Conservation (phyloP, 2,113 vertebrate species). For the Gadus macrocephalus region DNA sequence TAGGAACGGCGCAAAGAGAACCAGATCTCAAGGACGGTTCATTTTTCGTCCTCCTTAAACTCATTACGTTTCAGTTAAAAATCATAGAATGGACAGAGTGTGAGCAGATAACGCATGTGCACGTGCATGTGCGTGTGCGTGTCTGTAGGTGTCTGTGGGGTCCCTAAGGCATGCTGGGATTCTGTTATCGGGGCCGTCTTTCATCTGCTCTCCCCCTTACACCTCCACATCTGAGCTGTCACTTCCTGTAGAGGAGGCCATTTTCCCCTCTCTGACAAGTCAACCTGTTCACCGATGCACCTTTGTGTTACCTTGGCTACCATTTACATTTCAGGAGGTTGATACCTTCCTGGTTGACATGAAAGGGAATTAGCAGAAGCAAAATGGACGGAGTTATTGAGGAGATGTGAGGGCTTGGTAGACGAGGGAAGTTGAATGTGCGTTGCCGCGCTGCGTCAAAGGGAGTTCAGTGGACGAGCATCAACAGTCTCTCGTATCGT, state of each 20-base stretch:
- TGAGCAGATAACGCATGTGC: background rate
- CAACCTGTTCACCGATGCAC: constrained; percentile 18
- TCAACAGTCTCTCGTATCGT: constrained; percentile 18
- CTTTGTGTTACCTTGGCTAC: constrained; percentile 9
- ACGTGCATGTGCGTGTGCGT: constrained; percentile 1
- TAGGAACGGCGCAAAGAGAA: no score
- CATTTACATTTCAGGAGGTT: constrained; percentile 51
- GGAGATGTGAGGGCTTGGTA: no score
- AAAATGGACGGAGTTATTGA: background rate
- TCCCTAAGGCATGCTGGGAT: no score
- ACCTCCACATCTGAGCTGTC: constrained; percentile 34
- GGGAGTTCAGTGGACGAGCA: background rate
- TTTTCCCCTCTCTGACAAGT: constrained; percentile 27
- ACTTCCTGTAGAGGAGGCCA: constrained; percentile 28
- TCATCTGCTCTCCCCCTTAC: constrained; percentile 25
- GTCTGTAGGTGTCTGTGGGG: background rate
- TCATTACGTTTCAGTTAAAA: no score
- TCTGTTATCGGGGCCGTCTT: background rate
- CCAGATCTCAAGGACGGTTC: no score
- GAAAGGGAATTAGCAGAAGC: constrained; percentile 24
- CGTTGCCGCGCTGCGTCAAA: no score
- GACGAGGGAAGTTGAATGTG: no score
- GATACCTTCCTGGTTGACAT: constrained; percentile 15
- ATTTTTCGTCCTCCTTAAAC: no score
- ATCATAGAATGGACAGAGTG: no score